Evolutionary conservation across 2,113 vertebrate genomes (phyloP).

Genomic region (Zootoca vivipara): DNA sequence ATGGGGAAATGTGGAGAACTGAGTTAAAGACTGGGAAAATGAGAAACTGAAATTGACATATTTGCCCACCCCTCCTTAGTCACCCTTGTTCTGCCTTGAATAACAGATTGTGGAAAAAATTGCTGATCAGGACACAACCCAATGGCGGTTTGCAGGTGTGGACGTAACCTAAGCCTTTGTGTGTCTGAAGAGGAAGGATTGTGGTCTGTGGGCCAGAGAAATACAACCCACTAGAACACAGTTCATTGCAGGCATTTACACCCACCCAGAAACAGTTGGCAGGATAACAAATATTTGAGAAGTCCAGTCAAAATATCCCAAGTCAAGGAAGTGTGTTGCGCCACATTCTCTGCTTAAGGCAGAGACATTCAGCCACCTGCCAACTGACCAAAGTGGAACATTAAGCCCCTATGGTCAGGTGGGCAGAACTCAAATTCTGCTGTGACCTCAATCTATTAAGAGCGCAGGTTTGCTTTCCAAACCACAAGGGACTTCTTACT

Average conservation of each 20-base stretch:
- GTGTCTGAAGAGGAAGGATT: neutral
- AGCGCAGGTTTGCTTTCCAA: slow-evolving; percentile 11
- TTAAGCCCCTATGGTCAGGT: neutral
- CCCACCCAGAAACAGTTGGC: neutral
- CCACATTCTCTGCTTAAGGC: neutral
- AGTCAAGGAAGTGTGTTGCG: neutral
- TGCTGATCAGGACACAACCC: neutral
- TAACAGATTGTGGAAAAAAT: neutral
- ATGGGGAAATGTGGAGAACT: no score
- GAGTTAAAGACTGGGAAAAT: no score
- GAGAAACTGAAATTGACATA: no score
- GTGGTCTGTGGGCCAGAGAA: neutral
- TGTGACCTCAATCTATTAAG: neutral
- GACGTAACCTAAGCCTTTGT: neutral
- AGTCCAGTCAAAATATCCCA: neutral
- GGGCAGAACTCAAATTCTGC: neutral
- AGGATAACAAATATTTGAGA: neutral
- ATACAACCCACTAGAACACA: neutral
- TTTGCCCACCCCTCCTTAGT: no score
- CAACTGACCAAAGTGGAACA: neutral
- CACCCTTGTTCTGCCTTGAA: neutral
- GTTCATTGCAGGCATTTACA: neutral
- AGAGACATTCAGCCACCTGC: neutral
- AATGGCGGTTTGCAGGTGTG: neutral
- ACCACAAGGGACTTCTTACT: slow-evolving; percentile 37